phyloP scores from a whole-genome alignment of 1,140 invertebrate species.

The Anoplolepis gracilipes region DNA sequence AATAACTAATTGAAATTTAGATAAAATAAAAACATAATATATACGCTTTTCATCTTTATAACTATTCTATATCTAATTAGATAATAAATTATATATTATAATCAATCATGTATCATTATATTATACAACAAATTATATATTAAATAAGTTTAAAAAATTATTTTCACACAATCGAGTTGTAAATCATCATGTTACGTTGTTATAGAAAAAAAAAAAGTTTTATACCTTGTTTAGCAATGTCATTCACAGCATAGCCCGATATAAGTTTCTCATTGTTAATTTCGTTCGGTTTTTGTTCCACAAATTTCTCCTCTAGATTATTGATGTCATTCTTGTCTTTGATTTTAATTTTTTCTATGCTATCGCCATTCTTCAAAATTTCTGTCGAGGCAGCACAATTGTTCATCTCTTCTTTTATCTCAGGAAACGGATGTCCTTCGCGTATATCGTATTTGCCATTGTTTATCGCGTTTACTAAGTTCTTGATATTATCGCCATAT shows the following conservation, averaged over 20 bases:
- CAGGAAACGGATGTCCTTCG: slow-evolving; percentile 88
- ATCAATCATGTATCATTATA: too few species aligned
- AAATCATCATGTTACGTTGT: neutral
- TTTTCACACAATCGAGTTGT: neutral
- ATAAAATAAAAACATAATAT: neutral
- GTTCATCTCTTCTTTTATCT: slow-evolving; percentile 86
- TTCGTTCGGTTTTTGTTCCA: slow-evolving; percentile 82
- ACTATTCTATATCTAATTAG: neutral
- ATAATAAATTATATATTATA: slow-evolving; percentile 14
- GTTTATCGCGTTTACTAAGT: slow-evolving; percentile 93
- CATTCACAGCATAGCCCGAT: slow-evolving; percentile 88
- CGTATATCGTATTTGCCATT: slow-evolving; percentile 93
- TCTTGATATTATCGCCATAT: slow-evolving; percentile 95
- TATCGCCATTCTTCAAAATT: slow-evolving; percentile 78
- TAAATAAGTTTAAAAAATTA: neutral
- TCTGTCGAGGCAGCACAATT: slow-evolving; percentile 86
- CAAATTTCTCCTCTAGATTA: slow-evolving; percentile 86
- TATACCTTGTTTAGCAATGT: slow-evolving; percentile 88
- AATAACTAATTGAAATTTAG: neutral
- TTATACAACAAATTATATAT: slow-evolving; percentile 8
- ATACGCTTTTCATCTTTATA: neutral
- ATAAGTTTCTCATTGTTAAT: slow-evolving; percentile 82
- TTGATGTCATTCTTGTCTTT: slow-evolving; percentile 86
- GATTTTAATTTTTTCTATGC: slow-evolving; percentile 79
- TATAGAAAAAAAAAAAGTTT: neutral